phyloP scores from a whole-genome alignment of 2,888 invertebrate genomes.

The Clunio marinus region DNA sequence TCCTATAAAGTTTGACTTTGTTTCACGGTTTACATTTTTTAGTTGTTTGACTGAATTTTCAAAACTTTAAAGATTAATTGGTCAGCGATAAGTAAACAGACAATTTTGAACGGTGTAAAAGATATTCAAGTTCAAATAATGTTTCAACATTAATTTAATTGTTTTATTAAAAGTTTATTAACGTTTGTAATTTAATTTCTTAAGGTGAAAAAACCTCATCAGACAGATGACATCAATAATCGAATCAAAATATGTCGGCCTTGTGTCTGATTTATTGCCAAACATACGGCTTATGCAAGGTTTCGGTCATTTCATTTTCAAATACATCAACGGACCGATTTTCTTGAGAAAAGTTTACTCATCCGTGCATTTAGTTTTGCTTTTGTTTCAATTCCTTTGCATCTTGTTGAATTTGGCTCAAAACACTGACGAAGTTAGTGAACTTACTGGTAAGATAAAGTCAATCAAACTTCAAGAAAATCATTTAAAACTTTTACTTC shows the following conservation, averaged over 20 bases:
- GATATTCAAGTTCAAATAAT: too few species aligned
- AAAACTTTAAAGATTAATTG: too few species aligned
- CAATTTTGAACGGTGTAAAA: too few species aligned
- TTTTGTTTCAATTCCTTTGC: slow-evolving; percentile 59
- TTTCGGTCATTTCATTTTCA: slow-evolving; percentile 74
- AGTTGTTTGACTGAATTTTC: too few species aligned
- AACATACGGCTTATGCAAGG: slow-evolving; percentile 74
- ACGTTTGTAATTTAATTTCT: not conserved
- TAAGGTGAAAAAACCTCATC: not conserved
- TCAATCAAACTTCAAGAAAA: not conserved
- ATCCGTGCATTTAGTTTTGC: slow-evolving; percentile 58
- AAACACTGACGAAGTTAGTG: slow-evolving; percentile 72
- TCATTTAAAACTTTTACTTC: not conserved
- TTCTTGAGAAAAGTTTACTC: slow-evolving; percentile 61
- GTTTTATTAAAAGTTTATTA: not conserved
- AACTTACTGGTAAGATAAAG: slow-evolving; percentile 52
- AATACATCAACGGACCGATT: slow-evolving; percentile 63
- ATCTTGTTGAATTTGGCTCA: slow-evolving; percentile 65
- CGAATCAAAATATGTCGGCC: slow-evolving; percentile 54
- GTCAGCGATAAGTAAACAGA: too few species aligned
- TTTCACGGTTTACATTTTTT: too few species aligned
- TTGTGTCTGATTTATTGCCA: slow-evolving; percentile 79
- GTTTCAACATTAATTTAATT: too few species aligned
- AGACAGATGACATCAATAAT: slow-evolving; percentile 45
- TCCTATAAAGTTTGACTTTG: too few species aligned